These are phyloP conservation scores for Psophia crepitans DNA, from an alignment of 2,113 vertebrate genomes.

Conservation along the genomic window DNA sequence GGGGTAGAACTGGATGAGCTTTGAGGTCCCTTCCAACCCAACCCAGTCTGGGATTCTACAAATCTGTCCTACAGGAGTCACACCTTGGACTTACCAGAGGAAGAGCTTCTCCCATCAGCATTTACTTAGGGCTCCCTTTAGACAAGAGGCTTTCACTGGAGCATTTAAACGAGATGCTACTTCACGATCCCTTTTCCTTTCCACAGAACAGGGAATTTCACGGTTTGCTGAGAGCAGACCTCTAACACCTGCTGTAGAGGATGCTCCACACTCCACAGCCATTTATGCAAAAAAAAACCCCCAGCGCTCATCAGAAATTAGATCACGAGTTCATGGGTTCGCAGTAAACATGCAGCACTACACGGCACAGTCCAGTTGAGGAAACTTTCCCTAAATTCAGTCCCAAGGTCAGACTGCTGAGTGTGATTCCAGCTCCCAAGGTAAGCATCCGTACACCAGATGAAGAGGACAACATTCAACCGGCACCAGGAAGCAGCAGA, in stretches of 20 bases:
- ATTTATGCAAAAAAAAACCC: not conserved
- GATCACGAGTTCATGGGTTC: not conserved
- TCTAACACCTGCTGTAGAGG: not conserved
- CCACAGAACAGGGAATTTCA: not conserved
- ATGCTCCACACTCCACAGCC: not conserved
- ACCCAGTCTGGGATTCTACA: no score
- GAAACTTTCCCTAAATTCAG: no score
- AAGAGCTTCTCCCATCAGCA: not conserved
- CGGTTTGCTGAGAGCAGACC: not conserved
- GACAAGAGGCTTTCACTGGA: not conserved
- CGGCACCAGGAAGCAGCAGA: not conserved
- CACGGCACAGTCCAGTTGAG: no score
- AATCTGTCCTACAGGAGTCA: not conserved
- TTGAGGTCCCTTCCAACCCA: no score
- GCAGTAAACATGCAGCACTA: not conserved
- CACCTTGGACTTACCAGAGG: no score
- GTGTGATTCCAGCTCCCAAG: slow-evolving; percentile 86
- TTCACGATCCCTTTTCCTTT: not conserved
- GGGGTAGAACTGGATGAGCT: no score
- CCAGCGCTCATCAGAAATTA: not conserved
- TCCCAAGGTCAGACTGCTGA: not conserved
- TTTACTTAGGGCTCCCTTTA: not conserved
- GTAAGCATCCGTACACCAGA: slow-evolving; percentile 88
- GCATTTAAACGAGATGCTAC: not conserved
- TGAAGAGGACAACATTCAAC: slow-evolving; percentile 36